Base-by-base conservation (phyloP, 2,797 vertebrate genomes). In the Paedocypris micromegethes region DNA sequence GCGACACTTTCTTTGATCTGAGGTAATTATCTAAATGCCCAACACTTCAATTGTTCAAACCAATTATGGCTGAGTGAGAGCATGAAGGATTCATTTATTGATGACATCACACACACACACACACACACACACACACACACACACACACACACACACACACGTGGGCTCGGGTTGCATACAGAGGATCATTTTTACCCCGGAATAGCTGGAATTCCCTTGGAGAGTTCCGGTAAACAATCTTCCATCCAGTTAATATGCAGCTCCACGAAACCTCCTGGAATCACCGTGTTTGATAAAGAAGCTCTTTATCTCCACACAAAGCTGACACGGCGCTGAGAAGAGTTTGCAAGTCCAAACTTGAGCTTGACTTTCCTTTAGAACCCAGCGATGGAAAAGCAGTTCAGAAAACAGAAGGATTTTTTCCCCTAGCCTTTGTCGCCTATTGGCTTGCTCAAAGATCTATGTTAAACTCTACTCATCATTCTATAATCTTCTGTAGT, bases 241-340 rank as follows among this genome's bases (percentile, higher is more conserved):
- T 6, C 57, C 58, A 71, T 37, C 46, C 56, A 50, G 68, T 73
- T 50, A 71, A 38, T 50, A n/a, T 64, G 55, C 48, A 44, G 61
- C 56, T 46, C 51, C 46, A 58, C 42, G 23, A 70, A 65, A 47
- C 44, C 45, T 51, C 58, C 65, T 52, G 46, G 23, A 52, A 43
- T 59, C 55, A 40, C 42, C 5, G 55, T 57, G 59, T 75, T 75
- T 78, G 72, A 63, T 50, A 66, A 43, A 54, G 50, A 72, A 60
- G 54, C 44, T 53, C 46, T 72, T 66, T 39, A 56, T 54, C 45
- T 61, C 55, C 44, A 62, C 23, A 55, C 66, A 53, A 46, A 70
- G 58, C 51, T 69, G 51, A 56, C 58, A 69, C 58, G 56, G 44
- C n/a, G 8, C 8, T 1, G 1, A 44, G 59, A 49, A 23, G 63